phyloP scores from a whole-genome alignment of 2,888 invertebrate species.

The Caenorhabditis sinica region DNA sequence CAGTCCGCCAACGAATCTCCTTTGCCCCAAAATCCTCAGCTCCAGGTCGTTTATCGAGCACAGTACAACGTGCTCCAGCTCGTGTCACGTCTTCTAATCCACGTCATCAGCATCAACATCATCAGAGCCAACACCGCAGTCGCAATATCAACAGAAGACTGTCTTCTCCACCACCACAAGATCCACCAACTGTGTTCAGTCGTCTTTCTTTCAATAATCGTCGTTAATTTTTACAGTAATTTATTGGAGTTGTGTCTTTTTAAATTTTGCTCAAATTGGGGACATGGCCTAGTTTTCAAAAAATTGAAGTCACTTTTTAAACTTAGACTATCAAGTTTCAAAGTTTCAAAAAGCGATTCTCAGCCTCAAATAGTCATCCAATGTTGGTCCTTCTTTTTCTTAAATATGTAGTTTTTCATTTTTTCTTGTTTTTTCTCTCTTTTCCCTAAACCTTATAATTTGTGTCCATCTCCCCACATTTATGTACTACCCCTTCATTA shows the following conservation, averaged over 20 bases:
- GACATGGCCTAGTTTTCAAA: too few species aligned
- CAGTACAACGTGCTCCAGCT: constrained; percentile 32
- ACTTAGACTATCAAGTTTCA: too few species aligned
- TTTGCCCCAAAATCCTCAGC: constrained; percentile 1
- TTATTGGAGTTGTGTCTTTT: background rate
- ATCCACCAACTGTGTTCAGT: constrained; percentile 13
- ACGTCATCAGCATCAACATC: constrained; percentile 20
- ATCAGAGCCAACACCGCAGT: background rate
- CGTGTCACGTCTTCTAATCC: too few species aligned
- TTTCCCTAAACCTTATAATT: background rate
- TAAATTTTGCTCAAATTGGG: too few species aligned
- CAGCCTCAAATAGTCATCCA: too few species aligned
- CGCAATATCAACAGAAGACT: background rate
- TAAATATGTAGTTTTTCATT: too few species aligned
- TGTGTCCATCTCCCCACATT: background rate
- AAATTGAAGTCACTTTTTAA: too few species aligned
- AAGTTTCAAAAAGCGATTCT: too few species aligned
- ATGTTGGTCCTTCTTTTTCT: too few species aligned
- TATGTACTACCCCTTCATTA: background rate
- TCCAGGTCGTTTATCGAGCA: constrained; percentile 1
- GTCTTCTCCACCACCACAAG: background rate
- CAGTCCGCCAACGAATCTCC: constrained; percentile 39
- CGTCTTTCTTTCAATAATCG: constrained; percentile 29
- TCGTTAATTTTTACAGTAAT: constrained; percentile 1
- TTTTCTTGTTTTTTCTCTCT: background rate